Evolutionary conservation across 2,797 vertebrate species (phyloP).

Genomic region (Melopsittacus undulatus): DNA sequence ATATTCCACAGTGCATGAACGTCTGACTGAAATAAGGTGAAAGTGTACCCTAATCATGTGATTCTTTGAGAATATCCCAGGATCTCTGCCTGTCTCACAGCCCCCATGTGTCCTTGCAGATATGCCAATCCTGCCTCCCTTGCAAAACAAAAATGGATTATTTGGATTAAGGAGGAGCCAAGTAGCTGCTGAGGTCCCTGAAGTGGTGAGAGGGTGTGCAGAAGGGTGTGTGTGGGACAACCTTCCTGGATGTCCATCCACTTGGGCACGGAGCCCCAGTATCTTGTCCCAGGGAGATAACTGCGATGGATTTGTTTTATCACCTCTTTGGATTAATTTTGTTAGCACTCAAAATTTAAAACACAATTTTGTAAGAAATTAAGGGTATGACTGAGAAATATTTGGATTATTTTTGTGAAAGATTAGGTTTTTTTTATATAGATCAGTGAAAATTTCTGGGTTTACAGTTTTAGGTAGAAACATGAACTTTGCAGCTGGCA

Average conservation of each 20-base stretch:
- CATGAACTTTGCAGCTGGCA: background rate
- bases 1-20: background rate
- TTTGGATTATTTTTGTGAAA: background rate
- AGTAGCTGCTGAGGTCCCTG: background rate
- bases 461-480: background rate
- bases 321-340: background rate
- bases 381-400: background rate
- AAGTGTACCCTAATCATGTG: background rate
- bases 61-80: background rate
- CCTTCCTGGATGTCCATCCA: background rate
- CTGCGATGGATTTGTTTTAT: background rate
- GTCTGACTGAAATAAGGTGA: background rate
- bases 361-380: background rate
- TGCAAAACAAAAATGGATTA: background rate
- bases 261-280: rapidly evolving
- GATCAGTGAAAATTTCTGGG: background rate
- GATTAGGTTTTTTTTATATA: background rate
- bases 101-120: background rate
- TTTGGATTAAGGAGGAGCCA: background rate
- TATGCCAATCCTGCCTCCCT: background rate
- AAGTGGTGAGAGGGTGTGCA: background rate
- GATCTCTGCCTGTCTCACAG: rapidly evolving
- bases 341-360: background rate
- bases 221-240: too few relatives aligned
- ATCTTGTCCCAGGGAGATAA: background rate